A percentile compares a stretch with the other conserved stretches of the same genome.
Conservation (phyloP, 2,888 invertebrate species). For the Steromphala cineraria region DNA sequence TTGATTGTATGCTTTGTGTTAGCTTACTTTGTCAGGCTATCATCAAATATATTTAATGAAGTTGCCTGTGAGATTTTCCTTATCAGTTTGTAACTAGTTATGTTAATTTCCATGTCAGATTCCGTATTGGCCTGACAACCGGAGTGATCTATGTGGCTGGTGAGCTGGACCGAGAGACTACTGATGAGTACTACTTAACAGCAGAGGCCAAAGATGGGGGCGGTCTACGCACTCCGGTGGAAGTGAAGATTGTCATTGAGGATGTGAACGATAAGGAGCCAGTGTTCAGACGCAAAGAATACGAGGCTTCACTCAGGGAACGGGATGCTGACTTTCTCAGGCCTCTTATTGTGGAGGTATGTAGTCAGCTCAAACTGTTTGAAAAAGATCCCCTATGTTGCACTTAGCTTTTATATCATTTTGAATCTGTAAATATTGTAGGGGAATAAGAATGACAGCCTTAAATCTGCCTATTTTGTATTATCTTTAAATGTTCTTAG, state of each 20-base stretch:
- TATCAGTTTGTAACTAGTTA: too few relatives aligned
- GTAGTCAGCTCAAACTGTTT: not conserved
- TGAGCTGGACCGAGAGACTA: conserved; percentile 85
- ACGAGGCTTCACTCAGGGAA: conserved; percentile 80
- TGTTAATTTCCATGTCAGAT: conserved; percentile 72
- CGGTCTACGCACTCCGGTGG: conserved; percentile 75
- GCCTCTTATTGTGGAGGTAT: conserved; percentile 83
- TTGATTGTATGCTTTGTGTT: too few relatives aligned
- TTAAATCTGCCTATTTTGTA: too few relatives aligned
- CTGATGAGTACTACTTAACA: conserved; percentile 87
- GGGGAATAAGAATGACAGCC: too few relatives aligned
- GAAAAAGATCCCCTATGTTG: not conserved
- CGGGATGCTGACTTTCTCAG: conserved; percentile 86
- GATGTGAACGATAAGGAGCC: conserved; percentile 72
- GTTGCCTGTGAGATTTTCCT: too few relatives aligned
- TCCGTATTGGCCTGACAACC: conserved; percentile 81
- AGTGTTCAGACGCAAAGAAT: conserved; percentile 60
- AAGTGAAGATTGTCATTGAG: conserved; percentile 61
- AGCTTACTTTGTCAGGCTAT: too few relatives aligned
- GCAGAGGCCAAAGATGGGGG: conserved; percentile 89
- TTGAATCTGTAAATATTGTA: conserved; percentile 21
- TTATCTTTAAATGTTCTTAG: too few relatives aligned
- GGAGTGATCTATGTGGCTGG: conserved; percentile 82
- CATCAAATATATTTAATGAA: too few relatives aligned
- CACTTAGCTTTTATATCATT: not conserved